A percentile compares a stretch with the other conserved stretches of the same genome.
These are phyloP conservation scores for Stenoptilia bipunctidactyla DNA, from an alignment of 2,888 invertebrate species.

Conservation along the genomic window DNA sequence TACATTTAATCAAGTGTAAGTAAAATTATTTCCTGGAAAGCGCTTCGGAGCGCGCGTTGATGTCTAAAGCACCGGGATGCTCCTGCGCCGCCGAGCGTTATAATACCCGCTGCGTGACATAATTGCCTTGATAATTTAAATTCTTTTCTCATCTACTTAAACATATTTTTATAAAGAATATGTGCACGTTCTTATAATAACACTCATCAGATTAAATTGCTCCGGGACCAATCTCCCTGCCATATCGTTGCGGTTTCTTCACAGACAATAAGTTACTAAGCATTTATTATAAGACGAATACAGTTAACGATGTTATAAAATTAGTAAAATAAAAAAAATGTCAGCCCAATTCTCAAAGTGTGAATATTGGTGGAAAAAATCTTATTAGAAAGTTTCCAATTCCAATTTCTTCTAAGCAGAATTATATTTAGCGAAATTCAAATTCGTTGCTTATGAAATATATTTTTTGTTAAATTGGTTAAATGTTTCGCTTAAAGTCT, in stretches of 20 bases:
- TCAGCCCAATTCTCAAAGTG: too few relatives aligned
- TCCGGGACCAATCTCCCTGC: slow-evolving; percentile 7
- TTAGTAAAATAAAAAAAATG: too few relatives aligned
- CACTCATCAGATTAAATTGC: slow-evolving; percentile 15
- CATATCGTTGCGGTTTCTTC: slow-evolving; percentile 16
- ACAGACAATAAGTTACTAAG: slow-evolving; percentile 3
- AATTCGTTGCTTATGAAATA: too few relatives aligned
- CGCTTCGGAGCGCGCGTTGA: slow-evolving; percentile 40
- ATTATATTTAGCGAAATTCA: too few relatives aligned
- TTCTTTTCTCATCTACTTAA: neutral
- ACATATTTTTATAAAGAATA: slow-evolving; percentile 2
- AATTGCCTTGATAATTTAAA: neutral
- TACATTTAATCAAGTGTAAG: too few relatives aligned
- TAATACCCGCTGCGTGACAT: neutral
- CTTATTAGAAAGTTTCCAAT: too few relatives aligned
- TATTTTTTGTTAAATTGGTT: too few relatives aligned
- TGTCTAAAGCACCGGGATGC: slow-evolving; percentile 43
- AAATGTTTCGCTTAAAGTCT: too few relatives aligned
- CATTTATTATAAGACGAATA: too few relatives aligned
- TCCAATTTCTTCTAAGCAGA: too few relatives aligned
- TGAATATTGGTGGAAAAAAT: too few relatives aligned
- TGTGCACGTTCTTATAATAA: slow-evolving; percentile 10
- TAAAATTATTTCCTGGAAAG: slow-evolving; percentile 3
- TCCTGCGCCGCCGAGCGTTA: neutral
- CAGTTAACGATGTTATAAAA: too few relatives aligned